Percentiles rank a stretch among this genome's conserved stretches.
Evolutionary conservation across 2,113 vertebrate genomes (phyloP).

Genomic region (Onychostruthus taczanowskii): DNA sequence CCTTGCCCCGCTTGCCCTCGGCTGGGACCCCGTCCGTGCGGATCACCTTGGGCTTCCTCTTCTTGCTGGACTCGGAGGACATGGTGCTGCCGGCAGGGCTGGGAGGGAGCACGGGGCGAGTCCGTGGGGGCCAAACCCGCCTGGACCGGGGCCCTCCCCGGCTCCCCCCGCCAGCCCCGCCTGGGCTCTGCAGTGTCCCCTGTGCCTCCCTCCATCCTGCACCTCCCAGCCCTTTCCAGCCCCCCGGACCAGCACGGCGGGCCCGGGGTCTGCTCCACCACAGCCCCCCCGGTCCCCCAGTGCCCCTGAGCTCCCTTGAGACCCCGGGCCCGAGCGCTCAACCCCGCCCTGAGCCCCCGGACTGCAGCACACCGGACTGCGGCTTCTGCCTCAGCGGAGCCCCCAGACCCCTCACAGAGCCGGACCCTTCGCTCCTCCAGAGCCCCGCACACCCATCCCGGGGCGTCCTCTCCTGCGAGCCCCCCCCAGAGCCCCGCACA

Average conservation of each 20-base stretch:
- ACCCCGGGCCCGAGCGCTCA: neutral
- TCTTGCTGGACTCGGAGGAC: constrained; percentile 87
- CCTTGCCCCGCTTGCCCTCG: constrained; percentile 84
- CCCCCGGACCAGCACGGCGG: neutral
- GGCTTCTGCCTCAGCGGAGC: neutral
- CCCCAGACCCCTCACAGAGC: too few relatives aligned
- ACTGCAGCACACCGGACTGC: too few relatives aligned
- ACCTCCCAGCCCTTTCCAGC: neutral
- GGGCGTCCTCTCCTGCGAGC: neutral
- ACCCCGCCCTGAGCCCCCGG: neutral
- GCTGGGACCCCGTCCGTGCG: constrained; percentile 82
- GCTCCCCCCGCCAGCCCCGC: neutral
- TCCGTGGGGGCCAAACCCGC: rapidly evolving
- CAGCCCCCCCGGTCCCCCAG: neutral
- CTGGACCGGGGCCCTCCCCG: rapidly evolving
- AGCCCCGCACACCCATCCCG: neutral
- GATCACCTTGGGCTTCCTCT: constrained; percentile 93
- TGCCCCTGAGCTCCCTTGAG: neutral
- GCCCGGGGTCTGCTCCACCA: neutral
- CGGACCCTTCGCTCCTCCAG: neutral
- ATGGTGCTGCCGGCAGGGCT: neutral
- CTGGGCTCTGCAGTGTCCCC: rapidly evolving
- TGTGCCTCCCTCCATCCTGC: neutral
- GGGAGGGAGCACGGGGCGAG: neutral
- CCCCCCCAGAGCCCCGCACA: too few relatives aligned